Conservation (phyloP, 1,140 invertebrate species). For the Pogonus chalceus region DNA sequence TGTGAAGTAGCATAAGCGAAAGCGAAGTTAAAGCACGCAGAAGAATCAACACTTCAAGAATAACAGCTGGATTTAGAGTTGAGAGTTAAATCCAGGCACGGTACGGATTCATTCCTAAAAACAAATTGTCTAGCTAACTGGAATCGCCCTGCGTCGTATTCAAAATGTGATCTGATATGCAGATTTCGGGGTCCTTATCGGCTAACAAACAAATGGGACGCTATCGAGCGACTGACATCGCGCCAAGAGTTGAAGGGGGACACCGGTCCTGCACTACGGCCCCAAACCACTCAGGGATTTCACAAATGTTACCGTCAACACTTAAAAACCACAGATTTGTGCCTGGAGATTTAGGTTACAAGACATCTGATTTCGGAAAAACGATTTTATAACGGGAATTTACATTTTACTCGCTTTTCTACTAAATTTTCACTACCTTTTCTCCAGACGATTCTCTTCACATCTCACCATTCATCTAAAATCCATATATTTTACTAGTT, state of each 20-base stretch:
- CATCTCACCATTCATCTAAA: too few species aligned
- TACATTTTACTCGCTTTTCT: too few species aligned
- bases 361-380: too few species aligned
- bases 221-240: background rate
- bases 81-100: background rate
- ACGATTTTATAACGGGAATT: too few species aligned
- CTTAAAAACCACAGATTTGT: too few species aligned
- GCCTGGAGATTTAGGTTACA: too few species aligned
- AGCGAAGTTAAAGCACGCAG: too few species aligned
- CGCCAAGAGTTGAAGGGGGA: background rate
- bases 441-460: too few species aligned
- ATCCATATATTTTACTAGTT: too few species aligned
- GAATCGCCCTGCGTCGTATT: background rate
- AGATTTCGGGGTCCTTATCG: slow-evolving; percentile 4
- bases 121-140: slow-evolving; percentile 6
- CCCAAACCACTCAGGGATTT: background rate
- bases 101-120: background rate
- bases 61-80: slow-evolving; percentile 5
- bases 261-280: background rate
- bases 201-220: background rate
- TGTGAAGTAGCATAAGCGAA: too few species aligned
- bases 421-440: too few species aligned
- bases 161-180: slow-evolving; percentile 1
- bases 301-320: background rate
- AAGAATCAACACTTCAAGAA: background rate